These are phyloP conservation scores for Temnopleurus reevesii DNA, from an alignment of 53 echinoderm and acorn worm species.

Conservation along the genomic window DNA sequence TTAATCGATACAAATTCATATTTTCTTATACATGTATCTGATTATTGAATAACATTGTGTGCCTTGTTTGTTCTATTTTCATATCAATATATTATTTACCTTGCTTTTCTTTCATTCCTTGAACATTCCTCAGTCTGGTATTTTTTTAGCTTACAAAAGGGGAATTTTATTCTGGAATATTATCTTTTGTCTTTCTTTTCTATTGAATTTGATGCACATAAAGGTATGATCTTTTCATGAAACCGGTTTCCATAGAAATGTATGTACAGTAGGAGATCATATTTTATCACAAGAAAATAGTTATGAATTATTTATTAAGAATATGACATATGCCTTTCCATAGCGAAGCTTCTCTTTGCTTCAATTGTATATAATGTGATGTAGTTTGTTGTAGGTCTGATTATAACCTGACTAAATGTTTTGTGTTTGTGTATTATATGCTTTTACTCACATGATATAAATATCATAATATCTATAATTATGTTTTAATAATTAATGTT, in stretches of 20 bases:
- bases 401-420: neutral
- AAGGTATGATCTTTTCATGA: too few species aligned
- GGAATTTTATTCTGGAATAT: neutral
- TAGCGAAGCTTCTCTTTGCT: neutral
- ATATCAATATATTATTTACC: neutral
- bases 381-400: neutral
- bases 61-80: neutral
- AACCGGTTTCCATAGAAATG: neutral
- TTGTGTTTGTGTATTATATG: neutral
- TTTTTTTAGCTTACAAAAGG: neutral
- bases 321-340: neutral
- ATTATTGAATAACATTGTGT: neutral
- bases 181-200: neutral
- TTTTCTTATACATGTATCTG: too few species aligned
- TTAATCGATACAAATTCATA: too few species aligned
- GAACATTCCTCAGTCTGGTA: neutral
- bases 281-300: neutral
- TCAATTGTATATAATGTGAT: neutral
- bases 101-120: neutral
- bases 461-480: neutral
- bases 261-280: neutral
- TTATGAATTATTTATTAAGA: slow-evolving; percentile 27
- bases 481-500: too few species aligned
- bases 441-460: neutral
- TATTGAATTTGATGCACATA: neutral